phyloP scores from a whole-genome alignment of 2,113 vertebrate species.

The Microcebus tavaratra region DNA sequence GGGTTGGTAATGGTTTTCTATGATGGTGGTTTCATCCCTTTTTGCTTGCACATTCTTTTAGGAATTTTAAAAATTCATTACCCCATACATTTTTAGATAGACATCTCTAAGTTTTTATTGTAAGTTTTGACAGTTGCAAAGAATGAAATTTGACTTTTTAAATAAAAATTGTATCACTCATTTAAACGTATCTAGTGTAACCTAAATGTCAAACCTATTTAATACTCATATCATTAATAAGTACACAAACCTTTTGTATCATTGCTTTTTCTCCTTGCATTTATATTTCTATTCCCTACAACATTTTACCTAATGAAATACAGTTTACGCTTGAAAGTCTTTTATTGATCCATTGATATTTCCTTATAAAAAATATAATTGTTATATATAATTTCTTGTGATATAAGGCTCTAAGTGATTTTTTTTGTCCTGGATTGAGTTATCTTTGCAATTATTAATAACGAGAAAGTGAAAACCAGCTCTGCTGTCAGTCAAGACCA shows the following conservation, averaged over 20 bases:
- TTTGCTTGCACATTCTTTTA: background rate
- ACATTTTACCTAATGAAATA: background rate
- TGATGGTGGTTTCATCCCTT: background rate
- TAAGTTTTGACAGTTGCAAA: background rate
- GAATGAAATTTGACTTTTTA: background rate
- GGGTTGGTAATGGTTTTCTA: background rate
- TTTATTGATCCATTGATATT: background rate
- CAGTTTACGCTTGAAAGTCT: background rate
- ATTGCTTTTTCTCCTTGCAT: background rate
- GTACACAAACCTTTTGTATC: background rate
- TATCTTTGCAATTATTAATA: background rate
- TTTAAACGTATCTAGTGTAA: background rate
- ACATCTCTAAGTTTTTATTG: background rate
- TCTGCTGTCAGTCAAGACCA: background rate
- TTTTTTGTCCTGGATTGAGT: background rate
- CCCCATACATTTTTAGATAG: background rate
- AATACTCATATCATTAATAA: background rate
- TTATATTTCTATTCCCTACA: background rate
- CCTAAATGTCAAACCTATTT: background rate
- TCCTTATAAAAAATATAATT: background rate
- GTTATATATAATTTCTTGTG: background rate
- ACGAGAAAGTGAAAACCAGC: background rate
- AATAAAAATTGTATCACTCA: background rate
- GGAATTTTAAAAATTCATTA: background rate
- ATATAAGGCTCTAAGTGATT: background rate